Conservation (phyloP, 2,113 vertebrate genomes). For the Pungitius pungitius region DNA sequence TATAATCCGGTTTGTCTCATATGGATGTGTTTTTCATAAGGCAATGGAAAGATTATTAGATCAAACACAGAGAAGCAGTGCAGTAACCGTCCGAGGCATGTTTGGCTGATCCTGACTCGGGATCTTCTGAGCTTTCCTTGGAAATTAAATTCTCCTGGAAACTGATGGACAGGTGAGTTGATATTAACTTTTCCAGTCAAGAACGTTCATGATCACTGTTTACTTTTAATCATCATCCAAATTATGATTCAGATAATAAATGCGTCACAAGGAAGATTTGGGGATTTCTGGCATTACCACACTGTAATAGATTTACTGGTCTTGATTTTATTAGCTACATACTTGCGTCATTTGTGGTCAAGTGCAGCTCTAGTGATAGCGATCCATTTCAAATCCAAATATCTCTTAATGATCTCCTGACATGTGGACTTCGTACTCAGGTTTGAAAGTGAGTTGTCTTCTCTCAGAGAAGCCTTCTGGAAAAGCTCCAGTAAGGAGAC, state of each 20-base stretch:
- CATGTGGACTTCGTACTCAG: slow-evolving; percentile 18
- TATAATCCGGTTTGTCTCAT: slow-evolving; percentile 42
- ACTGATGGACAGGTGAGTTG: slow-evolving; percentile 63
- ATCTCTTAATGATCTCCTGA: slow-evolving; percentile 31
- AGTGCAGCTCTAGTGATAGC: background rate
- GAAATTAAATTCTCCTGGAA: slow-evolving; percentile 47
- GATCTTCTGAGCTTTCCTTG: slow-evolving; percentile 47
- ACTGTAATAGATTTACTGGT: background rate
- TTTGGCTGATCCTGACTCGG: slow-evolving; percentile 44
- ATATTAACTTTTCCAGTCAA: background rate
- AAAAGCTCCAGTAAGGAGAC: slow-evolving; percentile 62
- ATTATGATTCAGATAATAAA: background rate
- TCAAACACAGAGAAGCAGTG: slow-evolving; percentile 7
- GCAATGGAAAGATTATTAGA: slow-evolving; percentile 22
- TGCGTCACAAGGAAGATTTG: background rate
- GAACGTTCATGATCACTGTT: slow-evolving; percentile 1
- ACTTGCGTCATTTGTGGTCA: background rate
- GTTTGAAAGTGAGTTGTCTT: slow-evolving; percentile 50
- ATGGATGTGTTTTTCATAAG: background rate
- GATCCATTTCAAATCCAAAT: slow-evolving; percentile 12
- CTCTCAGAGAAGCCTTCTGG: slow-evolving; percentile 42
- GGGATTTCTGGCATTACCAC: background rate
- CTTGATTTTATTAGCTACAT: background rate
- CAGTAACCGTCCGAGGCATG: slow-evolving; percentile 18
- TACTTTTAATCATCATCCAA: slow-evolving; percentile 11